A percentile compares a stretch with the other conserved stretches of the same genome.
These are phyloP conservation scores for Sandelia bainsii DNA, from an alignment of 2,797 vertebrate species.

Conservation along the genomic window DNA sequence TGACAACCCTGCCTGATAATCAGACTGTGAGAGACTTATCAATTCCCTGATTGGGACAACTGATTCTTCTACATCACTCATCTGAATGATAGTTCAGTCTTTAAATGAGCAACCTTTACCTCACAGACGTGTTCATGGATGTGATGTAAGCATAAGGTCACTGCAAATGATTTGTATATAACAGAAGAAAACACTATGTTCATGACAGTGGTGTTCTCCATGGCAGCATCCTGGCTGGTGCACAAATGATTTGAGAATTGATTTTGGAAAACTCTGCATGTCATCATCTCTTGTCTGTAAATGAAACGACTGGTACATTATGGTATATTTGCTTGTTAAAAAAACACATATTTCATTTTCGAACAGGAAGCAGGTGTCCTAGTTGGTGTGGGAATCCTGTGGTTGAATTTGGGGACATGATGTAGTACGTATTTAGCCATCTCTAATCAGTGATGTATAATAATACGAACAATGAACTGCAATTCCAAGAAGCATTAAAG, in stretches of 20 bases:
- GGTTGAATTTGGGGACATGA: too few species aligned
- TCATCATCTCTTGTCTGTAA: slow-evolving; percentile 8
- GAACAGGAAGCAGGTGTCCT: too few species aligned
- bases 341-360: background rate
- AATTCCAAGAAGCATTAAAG: background rate
- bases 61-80: slow-evolving; percentile 25
- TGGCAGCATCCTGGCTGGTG: background rate
- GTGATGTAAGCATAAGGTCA: slow-evolving; percentile 4
- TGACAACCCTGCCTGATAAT: slow-evolving; percentile 16
- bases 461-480: background rate
- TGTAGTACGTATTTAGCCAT: background rate
- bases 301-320: background rate
- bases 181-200: background rate
- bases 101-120: slow-evolving; percentile 35
- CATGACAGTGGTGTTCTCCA: background rate
- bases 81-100: slow-evolving; percentile 45
- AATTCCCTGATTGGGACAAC: slow-evolving; percentile 46
- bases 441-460: background rate
- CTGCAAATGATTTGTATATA: slow-evolving; percentile 4
- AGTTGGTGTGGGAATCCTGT: too few species aligned
- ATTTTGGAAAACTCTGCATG: slow-evolving; percentile 1
- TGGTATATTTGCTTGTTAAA: background rate
- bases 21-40: slow-evolving; percentile 28
- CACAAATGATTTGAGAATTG: slow-evolving; percentile 9
- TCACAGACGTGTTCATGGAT: background rate